A percentile compares a stretch with the other conserved stretches of the same genome.
Evolutionary conservation across 2,888 invertebrate genomes (phyloP).

Genomic region (Temnothorax rugatulus): DNA sequence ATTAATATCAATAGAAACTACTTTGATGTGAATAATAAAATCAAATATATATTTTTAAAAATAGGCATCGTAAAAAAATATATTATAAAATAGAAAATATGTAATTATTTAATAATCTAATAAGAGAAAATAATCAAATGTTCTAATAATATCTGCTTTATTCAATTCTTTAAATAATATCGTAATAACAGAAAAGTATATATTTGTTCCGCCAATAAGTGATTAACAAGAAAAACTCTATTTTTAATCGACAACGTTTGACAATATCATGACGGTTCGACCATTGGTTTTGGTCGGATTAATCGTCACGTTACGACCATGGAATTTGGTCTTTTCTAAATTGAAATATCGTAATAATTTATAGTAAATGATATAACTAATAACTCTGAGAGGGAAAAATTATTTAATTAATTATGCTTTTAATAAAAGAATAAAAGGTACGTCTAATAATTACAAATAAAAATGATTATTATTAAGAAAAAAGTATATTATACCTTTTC

Average conservation of each 20-base stretch:
- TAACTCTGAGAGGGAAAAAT: neutral
- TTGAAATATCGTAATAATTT: neutral
- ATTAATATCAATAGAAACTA: neutral
- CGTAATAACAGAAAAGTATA: too few species aligned
- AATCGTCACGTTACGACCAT: too few species aligned
- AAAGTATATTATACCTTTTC: conserved; percentile 87
- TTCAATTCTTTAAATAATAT: neutral
- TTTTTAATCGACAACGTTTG: too few species aligned
- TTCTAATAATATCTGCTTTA: neutral
- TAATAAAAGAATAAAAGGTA: neutral
- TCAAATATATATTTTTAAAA: neutral
- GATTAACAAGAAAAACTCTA: too few species aligned
- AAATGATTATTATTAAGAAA: neutral
- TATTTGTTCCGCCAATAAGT: too few species aligned
- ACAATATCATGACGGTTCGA: too few species aligned
- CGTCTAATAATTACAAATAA: neutral
- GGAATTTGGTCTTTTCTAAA: too few species aligned
- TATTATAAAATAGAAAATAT: neutral
- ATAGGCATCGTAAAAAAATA: too few species aligned
- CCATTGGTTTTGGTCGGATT: too few species aligned
- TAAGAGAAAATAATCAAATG: neutral
- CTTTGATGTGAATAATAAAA: neutral
- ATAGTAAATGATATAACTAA: neutral
- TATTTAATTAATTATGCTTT: neutral
- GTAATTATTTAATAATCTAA: neutral